Percentiles rank a stretch among this genome's conserved stretches.
Evolutionary conservation across 2,888 invertebrate genomes (phyloP).

Genomic region (Steromphala cineraria): DNA sequence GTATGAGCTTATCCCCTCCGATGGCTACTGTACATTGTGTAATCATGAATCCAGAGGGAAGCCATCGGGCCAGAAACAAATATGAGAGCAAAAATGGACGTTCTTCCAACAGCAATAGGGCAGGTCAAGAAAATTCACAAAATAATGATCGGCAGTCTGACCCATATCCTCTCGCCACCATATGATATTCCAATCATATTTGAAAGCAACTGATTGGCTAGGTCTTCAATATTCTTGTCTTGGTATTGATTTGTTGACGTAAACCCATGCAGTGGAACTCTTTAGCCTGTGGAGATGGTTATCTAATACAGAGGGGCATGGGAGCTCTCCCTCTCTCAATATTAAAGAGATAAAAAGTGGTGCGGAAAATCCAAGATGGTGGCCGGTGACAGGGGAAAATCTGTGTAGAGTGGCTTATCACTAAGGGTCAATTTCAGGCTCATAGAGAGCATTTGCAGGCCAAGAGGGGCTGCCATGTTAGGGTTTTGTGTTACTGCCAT

Average conservation of each 20-base stretch:
- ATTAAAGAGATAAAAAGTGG: constrained; percentile 16
- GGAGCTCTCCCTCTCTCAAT: constrained; percentile 13
- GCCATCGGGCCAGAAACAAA: constrained; percentile 25
- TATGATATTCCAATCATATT: constrained; percentile 39
- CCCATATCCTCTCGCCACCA: constrained; percentile 33
- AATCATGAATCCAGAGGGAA: background rate
- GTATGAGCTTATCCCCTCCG: background rate
- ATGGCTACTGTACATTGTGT: constrained; percentile 5
- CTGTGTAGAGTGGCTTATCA: constrained; percentile 7
- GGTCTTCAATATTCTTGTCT: constrained; percentile 18
- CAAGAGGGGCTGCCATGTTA: background rate
- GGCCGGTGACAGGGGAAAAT: constrained; percentile 10
- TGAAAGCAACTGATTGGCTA: constrained; percentile 34
- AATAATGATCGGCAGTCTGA: constrained; percentile 30
- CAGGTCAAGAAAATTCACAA: constrained; percentile 30
- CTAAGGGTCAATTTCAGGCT: constrained; percentile 5
- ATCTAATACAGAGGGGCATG: constrained; percentile 16
- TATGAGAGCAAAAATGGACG: constrained; percentile 21
- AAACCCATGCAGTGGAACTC: constrained; percentile 17
- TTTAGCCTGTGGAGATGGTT: constrained; percentile 19
- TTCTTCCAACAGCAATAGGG: constrained; percentile 12
- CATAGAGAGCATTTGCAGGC: background rate
- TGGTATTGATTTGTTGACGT: constrained; percentile 21
- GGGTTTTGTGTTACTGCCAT: constrained; percentile 9
- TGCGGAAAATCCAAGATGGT: constrained; percentile 17